These are phyloP conservation scores for Lucifuga dentata DNA, from an alignment of 2,113 vertebrate species.

Conservation along the genomic window DNA sequence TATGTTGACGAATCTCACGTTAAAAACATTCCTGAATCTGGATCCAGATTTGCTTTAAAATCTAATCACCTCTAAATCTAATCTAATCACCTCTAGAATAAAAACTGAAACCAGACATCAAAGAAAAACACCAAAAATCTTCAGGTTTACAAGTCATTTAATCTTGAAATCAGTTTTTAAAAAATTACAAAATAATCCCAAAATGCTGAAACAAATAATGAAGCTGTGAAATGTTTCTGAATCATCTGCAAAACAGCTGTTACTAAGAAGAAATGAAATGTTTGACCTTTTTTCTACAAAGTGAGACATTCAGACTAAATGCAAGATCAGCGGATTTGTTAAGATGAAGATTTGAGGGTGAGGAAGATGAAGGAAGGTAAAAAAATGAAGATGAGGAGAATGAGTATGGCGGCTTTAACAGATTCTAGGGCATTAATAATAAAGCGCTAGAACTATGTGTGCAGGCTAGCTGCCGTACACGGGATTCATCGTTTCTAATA, in stretches of 20 bases:
- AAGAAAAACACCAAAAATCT: slow-evolving; percentile 25
- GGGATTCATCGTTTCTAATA: slow-evolving; percentile 65
- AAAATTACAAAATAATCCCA: slow-evolving; percentile 70
- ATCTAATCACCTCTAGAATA: slow-evolving; percentile 55
- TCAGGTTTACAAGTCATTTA: slow-evolving; percentile 68
- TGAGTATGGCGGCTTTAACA: slow-evolving; percentile 48
- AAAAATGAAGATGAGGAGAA: background rate
- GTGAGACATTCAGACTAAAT: slow-evolving; percentile 44
- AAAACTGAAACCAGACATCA: background rate
- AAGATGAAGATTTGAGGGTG: slow-evolving; percentile 20
- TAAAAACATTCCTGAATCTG: too few species aligned
- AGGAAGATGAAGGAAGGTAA: slow-evolving; percentile 31
- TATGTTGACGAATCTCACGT: too few species aligned
- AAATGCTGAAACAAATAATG: slow-evolving; percentile 33
- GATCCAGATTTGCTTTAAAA: too few species aligned
- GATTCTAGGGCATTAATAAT: slow-evolving; percentile 54
- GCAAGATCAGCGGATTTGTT: slow-evolving; percentile 64
- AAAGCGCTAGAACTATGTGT: slow-evolving; percentile 73
- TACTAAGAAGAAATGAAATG: slow-evolving; percentile 60
- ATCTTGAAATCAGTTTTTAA: slow-evolving; percentile 70
- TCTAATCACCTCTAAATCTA: too few species aligned
- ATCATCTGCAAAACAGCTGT: slow-evolving; percentile 18
- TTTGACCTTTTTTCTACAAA: slow-evolving; percentile 12
- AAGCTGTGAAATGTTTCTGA: slow-evolving; percentile 14
- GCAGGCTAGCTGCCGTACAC: slow-evolving; percentile 37